phyloP scores from a whole-genome alignment of 1,140 invertebrate species.

The Cylas formicarius region DNA sequence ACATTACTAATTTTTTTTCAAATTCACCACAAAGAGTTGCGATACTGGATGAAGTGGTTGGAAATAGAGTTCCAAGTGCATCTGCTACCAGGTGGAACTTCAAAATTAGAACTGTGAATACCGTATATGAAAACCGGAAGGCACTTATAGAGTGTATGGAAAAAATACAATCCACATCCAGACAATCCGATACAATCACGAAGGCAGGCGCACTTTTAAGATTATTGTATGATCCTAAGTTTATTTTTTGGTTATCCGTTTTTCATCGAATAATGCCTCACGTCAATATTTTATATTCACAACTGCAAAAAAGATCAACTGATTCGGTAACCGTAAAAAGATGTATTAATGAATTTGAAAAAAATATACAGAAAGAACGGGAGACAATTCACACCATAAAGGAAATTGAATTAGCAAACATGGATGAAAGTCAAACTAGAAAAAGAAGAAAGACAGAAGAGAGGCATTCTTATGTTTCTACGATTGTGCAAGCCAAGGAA shows the following conservation, averaged over 20 bases:
- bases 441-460: conserved; percentile 1
- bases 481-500: conserved; percentile 14
- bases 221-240: conserved; percentile 13
- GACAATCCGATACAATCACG: conserved; percentile 12
- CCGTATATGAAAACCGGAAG: conserved; percentile 14
- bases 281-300: conserved; percentile 17
- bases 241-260: conserved; percentile 15
- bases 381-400: conserved; percentile 12
- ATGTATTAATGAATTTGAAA: conserved; percentile 14
- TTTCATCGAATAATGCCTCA: conserved; percentile 19
- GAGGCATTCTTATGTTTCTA: conserved; percentile 2
- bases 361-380: conserved; percentile 15
- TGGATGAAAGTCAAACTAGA: not conserved
- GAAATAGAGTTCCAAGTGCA: conserved; percentile 11
- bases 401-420: conserved; percentile 3
- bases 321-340: conserved; percentile 9
- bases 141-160: conserved; percentile 15
- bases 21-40: conserved; percentile 15
- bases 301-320: conserved; percentile 17
- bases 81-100: conserved; percentile 18
- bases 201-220: conserved; percentile 11
- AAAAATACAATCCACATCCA: conserved; percentile 14
- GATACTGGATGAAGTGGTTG: conserved; percentile 19
- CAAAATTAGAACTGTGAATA: conserved; percentile 17
- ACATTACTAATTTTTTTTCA: conserved; percentile 17